phyloP scores from a whole-genome alignment of 1,140 invertebrate species.

The Drosophila pandora region DNA sequence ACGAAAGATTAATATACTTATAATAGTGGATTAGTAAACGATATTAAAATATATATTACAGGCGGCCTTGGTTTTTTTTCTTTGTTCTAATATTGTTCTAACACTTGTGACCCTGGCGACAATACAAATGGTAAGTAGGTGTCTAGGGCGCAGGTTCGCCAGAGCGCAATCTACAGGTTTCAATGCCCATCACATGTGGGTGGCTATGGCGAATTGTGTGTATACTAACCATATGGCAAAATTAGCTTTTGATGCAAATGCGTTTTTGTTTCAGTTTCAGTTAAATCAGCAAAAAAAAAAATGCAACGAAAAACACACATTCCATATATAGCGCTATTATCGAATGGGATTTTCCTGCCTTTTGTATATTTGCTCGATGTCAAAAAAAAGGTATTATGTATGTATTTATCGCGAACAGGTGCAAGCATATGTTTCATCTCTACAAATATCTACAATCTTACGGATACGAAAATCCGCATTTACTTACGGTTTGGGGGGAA shows the following conservation, averaged over 20 bases:
- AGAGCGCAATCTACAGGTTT: slow-evolving; percentile 52
- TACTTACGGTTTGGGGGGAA: slow-evolving; percentile 87
- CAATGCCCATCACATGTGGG: slow-evolving; percentile 23
- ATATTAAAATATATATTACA: slow-evolving; percentile 1
- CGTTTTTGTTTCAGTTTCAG: not conserved
- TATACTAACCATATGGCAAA: slow-evolving; percentile 42
- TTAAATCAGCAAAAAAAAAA: not conserved
- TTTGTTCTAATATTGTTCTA: not conserved
- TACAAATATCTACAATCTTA: not conserved
- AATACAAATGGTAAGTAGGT: slow-evolving; percentile 10
- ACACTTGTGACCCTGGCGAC: slow-evolving; percentile 24
- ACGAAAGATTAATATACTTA: slow-evolving; percentile 12
- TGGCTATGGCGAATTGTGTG: slow-evolving; percentile 33
- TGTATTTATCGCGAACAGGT: slow-evolving; percentile 5
- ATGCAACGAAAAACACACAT: slow-evolving; percentile 5
- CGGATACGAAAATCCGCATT: not conserved
- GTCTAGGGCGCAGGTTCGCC: slow-evolving; percentile 33
- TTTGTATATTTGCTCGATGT: not conserved
- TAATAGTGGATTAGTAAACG: slow-evolving; percentile 25
- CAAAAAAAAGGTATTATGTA: not conserved
- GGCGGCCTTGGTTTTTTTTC: not conserved
- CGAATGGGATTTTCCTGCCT: not conserved
- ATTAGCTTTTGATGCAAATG: not conserved
- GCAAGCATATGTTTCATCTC: not conserved
- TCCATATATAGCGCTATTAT: not conserved